Evolutionary conservation across 2,113 vertebrate genomes (phyloP), one percentile per base, ranked within the genome.

Genomic region (Origma solitaria): DNA sequence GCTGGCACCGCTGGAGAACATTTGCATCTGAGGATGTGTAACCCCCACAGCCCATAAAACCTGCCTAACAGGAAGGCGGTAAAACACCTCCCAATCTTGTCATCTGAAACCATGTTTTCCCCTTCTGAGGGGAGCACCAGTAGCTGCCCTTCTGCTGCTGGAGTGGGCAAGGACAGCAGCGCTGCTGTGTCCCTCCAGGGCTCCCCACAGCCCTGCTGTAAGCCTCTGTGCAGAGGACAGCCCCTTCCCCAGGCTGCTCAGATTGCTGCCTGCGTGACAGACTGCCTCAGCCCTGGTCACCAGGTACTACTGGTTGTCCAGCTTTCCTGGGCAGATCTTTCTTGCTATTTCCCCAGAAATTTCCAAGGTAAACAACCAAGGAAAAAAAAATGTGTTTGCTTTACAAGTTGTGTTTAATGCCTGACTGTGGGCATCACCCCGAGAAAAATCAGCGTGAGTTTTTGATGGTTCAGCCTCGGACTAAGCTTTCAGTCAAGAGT

Each of bases 1-100:
- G 40, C 40, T 68, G 50, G 31, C 91, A 73, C 81, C 82, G 24
- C 1, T 16, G 42, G 65, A 82, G 51, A 88, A 56, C 3, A 3
- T 27, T 51, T 91, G 33, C 8, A 51, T 28, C 82, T 37, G 37
- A 25, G 31, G 65, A 75, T 15, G 2, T 45, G 62, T 93, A 92
- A 97, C 82, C 81, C 91, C 71, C 70, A 90, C 91, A 96, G 85
- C 85, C 70, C 13, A 47, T 10, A 82, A 92, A 94, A 91, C 62
- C 64, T 57, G 73, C 30, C 69, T 22, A 82, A 86, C 5, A 3
- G 92, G 85, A 64, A 72, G 19, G 24, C 14, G 4, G n/a, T 22
- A 45, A 64, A 85, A 90, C 27, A 54, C 60, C 38, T 76, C 37
- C 16, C 35, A 30, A 0, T 18, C 54, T 24, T 38, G 10, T 6